Conservation (phyloP, 2,113 vertebrate species). For the Ascaphus truei region DNA sequence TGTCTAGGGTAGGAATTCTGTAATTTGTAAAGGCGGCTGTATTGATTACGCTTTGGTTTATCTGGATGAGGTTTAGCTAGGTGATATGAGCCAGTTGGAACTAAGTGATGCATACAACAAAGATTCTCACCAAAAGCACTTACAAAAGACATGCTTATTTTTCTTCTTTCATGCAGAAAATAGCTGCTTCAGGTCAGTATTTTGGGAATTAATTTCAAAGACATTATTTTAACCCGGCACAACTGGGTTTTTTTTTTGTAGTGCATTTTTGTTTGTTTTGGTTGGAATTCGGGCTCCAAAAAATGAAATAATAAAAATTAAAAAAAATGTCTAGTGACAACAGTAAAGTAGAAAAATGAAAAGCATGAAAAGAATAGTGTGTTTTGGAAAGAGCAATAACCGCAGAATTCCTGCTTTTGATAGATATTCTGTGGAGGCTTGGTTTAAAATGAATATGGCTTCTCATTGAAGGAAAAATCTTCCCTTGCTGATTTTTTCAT, state of each 20-base stretch:
- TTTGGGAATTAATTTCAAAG: constrained; percentile 1
- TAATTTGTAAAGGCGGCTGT: not conserved
- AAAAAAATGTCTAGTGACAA: too few species aligned
- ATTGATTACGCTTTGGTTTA: not conserved
- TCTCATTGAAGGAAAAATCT: not conserved
- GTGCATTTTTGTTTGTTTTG: too few species aligned
- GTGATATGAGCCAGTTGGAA: constrained; percentile 8
- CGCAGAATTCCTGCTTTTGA: not conserved
- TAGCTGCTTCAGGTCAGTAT: not conserved
- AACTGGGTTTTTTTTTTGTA: too few species aligned
- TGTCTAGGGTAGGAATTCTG: constrained; percentile 16
- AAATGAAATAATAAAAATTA: too few species aligned
- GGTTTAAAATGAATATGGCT: not conserved
- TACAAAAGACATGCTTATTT: constrained; percentile 7
- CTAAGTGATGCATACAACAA: not conserved
- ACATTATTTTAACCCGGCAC: not conserved
- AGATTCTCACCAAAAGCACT: constrained; percentile 3
- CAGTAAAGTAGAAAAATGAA: not conserved
- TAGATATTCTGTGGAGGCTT: not conserved
- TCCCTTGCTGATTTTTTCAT: too few species aligned
- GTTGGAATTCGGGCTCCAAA: too few species aligned
- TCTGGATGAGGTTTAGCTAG: not conserved
- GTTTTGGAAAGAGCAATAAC: not conserved
- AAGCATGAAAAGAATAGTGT: not conserved
- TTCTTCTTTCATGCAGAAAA: constrained; percentile 2